These are phyloP conservation scores for Monochamus alternatus DNA, from an alignment of 2,888 invertebrate species.

Conservation along the genomic window DNA sequence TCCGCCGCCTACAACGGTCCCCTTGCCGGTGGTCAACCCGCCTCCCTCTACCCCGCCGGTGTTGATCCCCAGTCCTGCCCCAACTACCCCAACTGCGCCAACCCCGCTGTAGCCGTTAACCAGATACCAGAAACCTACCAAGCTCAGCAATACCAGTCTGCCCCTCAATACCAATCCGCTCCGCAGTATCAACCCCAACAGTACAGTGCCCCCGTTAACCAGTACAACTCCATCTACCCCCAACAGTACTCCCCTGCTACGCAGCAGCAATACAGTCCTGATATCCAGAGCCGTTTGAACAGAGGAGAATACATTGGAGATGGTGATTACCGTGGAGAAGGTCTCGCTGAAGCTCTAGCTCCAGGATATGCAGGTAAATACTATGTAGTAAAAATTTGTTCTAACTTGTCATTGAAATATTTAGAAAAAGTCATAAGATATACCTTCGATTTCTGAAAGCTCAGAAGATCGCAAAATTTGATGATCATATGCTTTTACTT, in stretches of 20 bases:
- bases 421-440: too few species aligned
- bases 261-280: constrained; percentile 57
- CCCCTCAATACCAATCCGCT: constrained; percentile 41
- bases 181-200: constrained; percentile 52
- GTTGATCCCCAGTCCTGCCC: constrained; percentile 64
- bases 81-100: constrained; percentile 64
- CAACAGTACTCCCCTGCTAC: constrained; percentile 57
- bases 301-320: constrained; percentile 65
- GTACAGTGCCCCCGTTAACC: constrained; percentile 51
- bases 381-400: background rate
- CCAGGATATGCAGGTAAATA: constrained; percentile 59
- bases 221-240: constrained; percentile 57
- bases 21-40: constrained; percentile 62
- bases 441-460: too few species aligned
- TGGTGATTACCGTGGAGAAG: constrained; percentile 65
- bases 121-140: constrained; percentile 48
- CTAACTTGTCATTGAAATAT: too few species aligned
- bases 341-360: constrained; percentile 63
- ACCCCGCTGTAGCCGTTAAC: constrained; percentile 61
- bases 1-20: constrained; percentile 61
- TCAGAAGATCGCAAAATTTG: too few species aligned
- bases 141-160: constrained; percentile 47
- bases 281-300: constrained; percentile 62
- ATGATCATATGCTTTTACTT: too few species aligned
- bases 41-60: constrained; percentile 63